phyloP scores from a whole-genome alignment of 2,113 vertebrate genomes.

The Ctenomys sociabilis region DNA sequence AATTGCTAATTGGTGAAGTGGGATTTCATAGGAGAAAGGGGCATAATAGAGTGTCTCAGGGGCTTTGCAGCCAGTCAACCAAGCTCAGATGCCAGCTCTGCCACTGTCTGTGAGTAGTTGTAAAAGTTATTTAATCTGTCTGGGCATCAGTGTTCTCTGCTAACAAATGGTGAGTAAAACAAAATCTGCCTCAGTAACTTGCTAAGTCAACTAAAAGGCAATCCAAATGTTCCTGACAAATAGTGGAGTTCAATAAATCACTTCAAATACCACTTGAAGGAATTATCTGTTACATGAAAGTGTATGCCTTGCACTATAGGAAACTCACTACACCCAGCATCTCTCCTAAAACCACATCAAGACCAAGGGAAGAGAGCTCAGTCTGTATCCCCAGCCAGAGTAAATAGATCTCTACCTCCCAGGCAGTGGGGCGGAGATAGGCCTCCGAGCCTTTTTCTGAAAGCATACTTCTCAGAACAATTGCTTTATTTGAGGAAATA shows the following conservation, averaged over 20 bases:
- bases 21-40: neutral
- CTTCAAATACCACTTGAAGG: neutral
- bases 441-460: neutral
- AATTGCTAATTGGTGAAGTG: neutral
- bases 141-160: neutral
- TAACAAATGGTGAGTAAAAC: neutral
- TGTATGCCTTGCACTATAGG: accelerated
- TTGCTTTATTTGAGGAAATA: neutral
- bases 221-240: neutral
- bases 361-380: neutral
- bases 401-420: neutral
- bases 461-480: neutral
- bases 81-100: neutral
- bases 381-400: neutral
- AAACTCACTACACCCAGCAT: neutral
- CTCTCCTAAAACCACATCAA: neutral
- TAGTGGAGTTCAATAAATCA: neutral
- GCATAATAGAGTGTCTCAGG: neutral
- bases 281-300: neutral
- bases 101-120: neutral
- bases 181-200: neutral
- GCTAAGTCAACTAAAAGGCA: slow-evolving; percentile 6
- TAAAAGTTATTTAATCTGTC: neutral
- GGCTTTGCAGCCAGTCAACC: neutral
- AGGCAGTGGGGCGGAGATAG: neutral